phyloP scores from a whole-genome alignment of 2,113 vertebrate genomes.

The Hyperoodon ampullatus region DNA sequence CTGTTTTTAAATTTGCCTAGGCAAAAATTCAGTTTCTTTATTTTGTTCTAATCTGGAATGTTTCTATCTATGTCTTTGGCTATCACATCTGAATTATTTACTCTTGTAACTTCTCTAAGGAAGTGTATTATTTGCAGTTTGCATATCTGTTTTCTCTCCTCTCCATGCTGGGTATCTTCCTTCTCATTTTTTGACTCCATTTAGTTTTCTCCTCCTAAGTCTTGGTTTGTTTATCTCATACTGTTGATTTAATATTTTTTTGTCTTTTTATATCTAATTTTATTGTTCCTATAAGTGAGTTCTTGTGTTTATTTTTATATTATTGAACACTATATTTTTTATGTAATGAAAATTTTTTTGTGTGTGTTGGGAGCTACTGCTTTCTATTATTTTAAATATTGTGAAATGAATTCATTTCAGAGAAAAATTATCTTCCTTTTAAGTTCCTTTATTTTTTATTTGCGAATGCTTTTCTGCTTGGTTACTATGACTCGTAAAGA shows the following conservation, averaged over 20 bases:
- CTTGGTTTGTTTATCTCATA: conserved; percentile 14
- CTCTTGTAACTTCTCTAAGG: neutral
- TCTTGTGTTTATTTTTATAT: conserved; percentile 6
- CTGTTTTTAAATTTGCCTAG: neutral
- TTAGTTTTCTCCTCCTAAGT: neutral
- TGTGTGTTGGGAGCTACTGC: neutral
- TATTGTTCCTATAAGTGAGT: neutral
- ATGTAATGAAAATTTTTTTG: neutral
- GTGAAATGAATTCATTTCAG: neutral
- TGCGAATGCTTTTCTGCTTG: conserved; percentile 17
- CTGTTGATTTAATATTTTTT: neutral
- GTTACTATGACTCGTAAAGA: neutral
- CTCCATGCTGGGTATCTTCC: neutral
- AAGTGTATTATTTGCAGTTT: neutral
- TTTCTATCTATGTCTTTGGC: neutral
- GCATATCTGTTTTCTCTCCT: neutral
- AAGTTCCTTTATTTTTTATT: conserved; percentile 13
- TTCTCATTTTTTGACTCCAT: neutral
- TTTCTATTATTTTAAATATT: neutral
- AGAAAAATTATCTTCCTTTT: neutral
- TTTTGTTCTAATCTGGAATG: conserved; percentile 23
- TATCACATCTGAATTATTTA: neutral
- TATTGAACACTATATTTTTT: neutral
- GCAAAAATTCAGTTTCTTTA: neutral
- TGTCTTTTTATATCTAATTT: neutral